Conservation (phyloP, 2,113 vertebrate species). For the Poicephalus gulielmi region DNA sequence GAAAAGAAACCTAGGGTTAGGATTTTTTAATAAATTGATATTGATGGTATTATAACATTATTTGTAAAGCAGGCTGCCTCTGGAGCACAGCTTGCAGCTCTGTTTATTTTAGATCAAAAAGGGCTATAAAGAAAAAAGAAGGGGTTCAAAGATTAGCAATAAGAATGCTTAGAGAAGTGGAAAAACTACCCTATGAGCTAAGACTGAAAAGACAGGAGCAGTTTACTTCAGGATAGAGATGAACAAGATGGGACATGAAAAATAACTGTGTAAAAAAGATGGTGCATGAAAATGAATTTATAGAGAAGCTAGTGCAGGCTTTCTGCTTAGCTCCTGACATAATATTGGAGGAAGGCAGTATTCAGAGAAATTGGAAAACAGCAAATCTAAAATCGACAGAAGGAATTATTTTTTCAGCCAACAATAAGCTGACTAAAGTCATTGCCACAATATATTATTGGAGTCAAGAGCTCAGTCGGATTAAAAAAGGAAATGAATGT, state of each 20-base stretch:
- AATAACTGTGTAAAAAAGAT: background rate
- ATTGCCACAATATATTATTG: background rate
- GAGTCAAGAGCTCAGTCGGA: background rate
- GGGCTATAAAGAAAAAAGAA: background rate
- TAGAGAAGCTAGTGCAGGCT: background rate
- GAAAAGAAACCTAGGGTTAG: background rate
- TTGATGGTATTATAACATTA: constrained; percentile 18
- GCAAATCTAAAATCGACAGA: constrained; percentile 7
- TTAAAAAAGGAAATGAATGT: constrained; percentile 23
- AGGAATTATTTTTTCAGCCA: constrained; percentile 10
- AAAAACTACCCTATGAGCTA: constrained; percentile 30
- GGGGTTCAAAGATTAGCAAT: background rate
- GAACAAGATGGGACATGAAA: constrained; percentile 44
- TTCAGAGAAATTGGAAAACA: constrained; percentile 5
- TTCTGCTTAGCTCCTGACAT: background rate
- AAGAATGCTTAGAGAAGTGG: constrained; percentile 44
- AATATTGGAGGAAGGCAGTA: background rate
- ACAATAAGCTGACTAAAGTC: constrained; percentile 7
- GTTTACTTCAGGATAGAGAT: constrained; percentile 34
- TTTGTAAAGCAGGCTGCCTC: background rate
- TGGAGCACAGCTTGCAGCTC: constrained; percentile 11
- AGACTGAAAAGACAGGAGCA: constrained; percentile 58
- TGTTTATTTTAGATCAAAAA: constrained; percentile 13
- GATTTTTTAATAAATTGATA: constrained; percentile 25
- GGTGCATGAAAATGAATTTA: background rate